Evolutionary conservation across 2,888 invertebrate genomes (phyloP).

Genomic region (Ophion costatus): DNA sequence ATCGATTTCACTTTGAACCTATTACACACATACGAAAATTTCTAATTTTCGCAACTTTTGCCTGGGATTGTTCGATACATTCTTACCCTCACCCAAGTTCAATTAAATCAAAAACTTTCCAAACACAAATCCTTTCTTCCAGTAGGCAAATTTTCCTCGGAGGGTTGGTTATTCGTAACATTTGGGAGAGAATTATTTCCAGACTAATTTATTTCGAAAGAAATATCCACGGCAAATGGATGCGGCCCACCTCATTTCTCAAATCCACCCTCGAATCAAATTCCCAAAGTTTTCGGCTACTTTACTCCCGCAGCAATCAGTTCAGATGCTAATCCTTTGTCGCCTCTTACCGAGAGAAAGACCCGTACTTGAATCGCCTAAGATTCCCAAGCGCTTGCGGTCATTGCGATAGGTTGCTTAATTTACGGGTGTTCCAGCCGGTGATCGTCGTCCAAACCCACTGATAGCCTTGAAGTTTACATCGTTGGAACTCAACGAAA

Average conservation of each 20-base stretch:
- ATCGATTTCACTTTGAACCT: not conserved
- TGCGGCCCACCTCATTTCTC: not conserved
- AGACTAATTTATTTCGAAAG: not conserved
- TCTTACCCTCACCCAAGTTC: not conserved
- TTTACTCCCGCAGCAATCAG: too few relatives aligned
- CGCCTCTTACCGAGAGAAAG: too few relatives aligned
- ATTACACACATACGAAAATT: not conserved
- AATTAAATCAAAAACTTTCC: not conserved
- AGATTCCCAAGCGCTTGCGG: too few relatives aligned
- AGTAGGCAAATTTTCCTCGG: not conserved
- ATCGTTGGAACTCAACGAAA: too few relatives aligned
- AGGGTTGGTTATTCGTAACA: not conserved
- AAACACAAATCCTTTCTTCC: not conserved
- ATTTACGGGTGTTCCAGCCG: too few relatives aligned
- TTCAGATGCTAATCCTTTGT: too few relatives aligned
- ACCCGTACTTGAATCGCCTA: too few relatives aligned
- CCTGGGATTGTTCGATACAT: not conserved
- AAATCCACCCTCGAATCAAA: not conserved
- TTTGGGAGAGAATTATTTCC: not conserved
- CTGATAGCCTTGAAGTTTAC: too few relatives aligned
- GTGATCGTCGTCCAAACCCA: too few relatives aligned
- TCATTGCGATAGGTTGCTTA: too few relatives aligned
- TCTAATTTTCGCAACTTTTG: not conserved
- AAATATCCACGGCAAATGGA: not conserved
- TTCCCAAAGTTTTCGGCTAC: too few relatives aligned